These are phyloP conservation scores for Chanos chanos DNA, from an alignment of 2,797 vertebrate species.

Conservation along the genomic window DNA sequence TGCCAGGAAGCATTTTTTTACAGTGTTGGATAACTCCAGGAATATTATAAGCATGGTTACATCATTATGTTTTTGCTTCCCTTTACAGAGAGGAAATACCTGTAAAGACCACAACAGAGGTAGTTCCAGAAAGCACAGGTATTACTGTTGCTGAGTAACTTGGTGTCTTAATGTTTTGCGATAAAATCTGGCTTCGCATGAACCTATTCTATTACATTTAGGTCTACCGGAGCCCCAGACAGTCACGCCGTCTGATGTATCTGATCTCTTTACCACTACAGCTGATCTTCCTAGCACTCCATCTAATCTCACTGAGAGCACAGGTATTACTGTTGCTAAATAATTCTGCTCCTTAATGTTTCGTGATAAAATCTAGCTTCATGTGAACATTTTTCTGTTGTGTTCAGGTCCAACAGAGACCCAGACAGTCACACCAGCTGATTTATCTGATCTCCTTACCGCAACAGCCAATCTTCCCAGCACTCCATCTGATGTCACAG, in stretches of 20 bases:
- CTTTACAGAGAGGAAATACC: conserved; percentile 37
- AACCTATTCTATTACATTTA: conserved; percentile 9
- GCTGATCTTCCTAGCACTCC: conserved; percentile 42
- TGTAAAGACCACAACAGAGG: conserved; percentile 20
- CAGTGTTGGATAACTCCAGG: no score
- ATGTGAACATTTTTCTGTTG: not conserved
- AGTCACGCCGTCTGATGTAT: not conserved
- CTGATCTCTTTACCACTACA: conserved; percentile 46
- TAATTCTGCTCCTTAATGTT: not conserved
- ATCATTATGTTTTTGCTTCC: no score
- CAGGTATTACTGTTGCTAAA: not conserved
- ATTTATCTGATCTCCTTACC: conserved; percentile 42
- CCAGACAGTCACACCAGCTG: conserved; percentile 8
- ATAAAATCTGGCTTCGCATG: no score
- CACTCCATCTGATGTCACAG: conserved; percentile 55
- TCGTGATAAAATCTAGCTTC: no score
- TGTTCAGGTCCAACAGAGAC: conserved; percentile 10
- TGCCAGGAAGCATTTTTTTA: no score
- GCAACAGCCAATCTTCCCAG: conserved; percentile 43
- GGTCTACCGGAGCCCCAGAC: conserved; percentile 17
- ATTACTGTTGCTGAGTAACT: not conserved
- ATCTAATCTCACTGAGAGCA: conserved; percentile 59
- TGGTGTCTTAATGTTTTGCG: no score
- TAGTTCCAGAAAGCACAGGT: conserved; percentile 45
- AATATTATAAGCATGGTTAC: no score